phyloP scores from a whole-genome alignment of 2,113 vertebrate genomes.

The Xenopus tropicalis region UCB_Xtro_10.0 CM004445.2:15637501-15638000 shows the following conservation, averaged over 20 bases:
- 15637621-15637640: slow-evolving; percentile 23
- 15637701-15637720: slow-evolving; percentile 41
- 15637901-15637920: slow-evolving; percentile 30
- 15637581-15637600: not conserved
- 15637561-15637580: slow-evolving; percentile 15
- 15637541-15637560: slow-evolving; percentile 15
- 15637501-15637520: not conserved
- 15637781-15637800: slow-evolving; percentile 21
- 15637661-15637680: slow-evolving; percentile 23
- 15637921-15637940: slow-evolving; percentile 4
- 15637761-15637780: slow-evolving; percentile 13
- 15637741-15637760: slow-evolving; percentile 45
- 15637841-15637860: slow-evolving; percentile 30
- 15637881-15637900: not conserved
- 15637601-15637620: slow-evolving; percentile 26
- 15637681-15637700: slow-evolving; percentile 16
- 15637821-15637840: slow-evolving; percentile 18
- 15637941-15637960: not conserved
- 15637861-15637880: not conserved
- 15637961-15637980: too few relatives aligned
- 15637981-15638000: slow-evolving; percentile 19
- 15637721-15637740: slow-evolving; percentile 29
- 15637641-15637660: slow-evolving; percentile 3
- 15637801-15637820: slow-evolving; percentile 16
- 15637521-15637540: not conserved